Base-by-base conservation (phyloP, 2,113 vertebrate species). In the Puntigrus tetrazona region DNA sequence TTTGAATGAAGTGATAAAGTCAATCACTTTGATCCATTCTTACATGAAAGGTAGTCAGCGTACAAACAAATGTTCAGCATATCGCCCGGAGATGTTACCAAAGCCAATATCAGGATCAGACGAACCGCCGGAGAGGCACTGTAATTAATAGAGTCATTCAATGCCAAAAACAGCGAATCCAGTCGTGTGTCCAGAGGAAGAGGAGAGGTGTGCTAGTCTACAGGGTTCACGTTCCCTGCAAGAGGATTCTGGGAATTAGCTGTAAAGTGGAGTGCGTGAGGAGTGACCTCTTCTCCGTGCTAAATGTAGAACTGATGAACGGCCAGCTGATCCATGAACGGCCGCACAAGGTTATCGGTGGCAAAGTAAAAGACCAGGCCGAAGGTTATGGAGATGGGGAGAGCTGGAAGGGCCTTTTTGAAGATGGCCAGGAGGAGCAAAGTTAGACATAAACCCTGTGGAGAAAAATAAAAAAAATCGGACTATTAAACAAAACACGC, bases 221-320 rank as follows among this genome's bases (percentile, higher is more conserved):
- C 78, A 20, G 69, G 83, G 72, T 50, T 84, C 82, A 86, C 72
- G 22, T 18, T 80, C 87, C 87, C 86, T 47, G 75, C 83, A 38
- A 87, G 86, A 86, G 29, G 29, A 22, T 87, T 84, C 78, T 80
- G 77, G 78, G 57, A 61, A 36, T 61, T 20, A 36, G 45, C 20
- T 61, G 50, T 52, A 74, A 83, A 52, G 36, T 59, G 47, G 76
- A 52, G 75, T 70, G 47, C 69, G 81, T 73, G 31, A 41, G 63
- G 38, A 43, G 25, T 47, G 36, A 65, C 16, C 34, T 57, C 38
- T 31, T 88, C 52, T n/a, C 22, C 7, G 52, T 57, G 52, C 22
- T 99, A 99, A 89, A 99, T 97, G 94, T 99, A 99, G 95, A 98
- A 99, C 79, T 99, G 98, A 93, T 99, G 96, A 43, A 96, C 96